A percentile compares a stretch with the other conserved stretches of the same genome.
Conservation (phyloP, 2,888 invertebrate genomes). For the Belgica antarctica region DNA sequence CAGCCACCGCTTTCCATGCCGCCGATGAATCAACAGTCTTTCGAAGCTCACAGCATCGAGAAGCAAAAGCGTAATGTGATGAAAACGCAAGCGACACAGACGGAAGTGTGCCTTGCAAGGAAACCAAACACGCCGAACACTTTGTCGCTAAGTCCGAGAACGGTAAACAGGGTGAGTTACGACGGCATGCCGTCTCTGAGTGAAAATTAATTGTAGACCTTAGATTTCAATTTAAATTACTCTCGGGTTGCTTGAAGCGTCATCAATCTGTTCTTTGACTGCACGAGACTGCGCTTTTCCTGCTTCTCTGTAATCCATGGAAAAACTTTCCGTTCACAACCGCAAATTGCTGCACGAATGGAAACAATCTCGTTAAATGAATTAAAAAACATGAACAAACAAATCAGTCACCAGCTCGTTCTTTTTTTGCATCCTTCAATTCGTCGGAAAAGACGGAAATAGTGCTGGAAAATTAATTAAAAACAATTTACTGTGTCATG, state of each 20-base stretch:
- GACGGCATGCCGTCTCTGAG: slow-evolving; percentile 1
- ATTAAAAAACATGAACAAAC: neutral
- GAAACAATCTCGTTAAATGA: slow-evolving; percentile 4
- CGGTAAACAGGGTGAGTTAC: slow-evolving; percentile 69
- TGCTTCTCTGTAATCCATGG: too few species aligned
- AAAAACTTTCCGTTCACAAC: too few species aligned
- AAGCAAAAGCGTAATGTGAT: slow-evolving; percentile 76
- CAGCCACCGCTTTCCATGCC: slow-evolving; percentile 46
- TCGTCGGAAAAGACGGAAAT: neutral
- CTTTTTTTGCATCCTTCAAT: too few species aligned
- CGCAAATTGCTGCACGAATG: too few species aligned
- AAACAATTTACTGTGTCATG: neutral
- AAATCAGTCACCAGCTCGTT: too few species aligned
- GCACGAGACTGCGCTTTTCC: too few species aligned
- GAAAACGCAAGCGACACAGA: slow-evolving; percentile 92
- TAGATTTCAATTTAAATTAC: neutral
- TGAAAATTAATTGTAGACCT: neutral
- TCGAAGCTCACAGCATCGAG: slow-evolving; percentile 57
- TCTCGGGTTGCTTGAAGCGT: too few species aligned
- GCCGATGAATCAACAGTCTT: slow-evolving; percentile 49
- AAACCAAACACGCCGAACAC: slow-evolving; percentile 69
- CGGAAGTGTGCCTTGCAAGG: slow-evolving; percentile 71
- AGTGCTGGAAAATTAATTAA: neutral
- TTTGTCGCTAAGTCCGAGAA: slow-evolving; percentile 74
- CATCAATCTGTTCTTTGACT: too few species aligned